Base-by-base conservation (phyloP, 2,113 vertebrate species). In the Sander lucioperca region DNA sequence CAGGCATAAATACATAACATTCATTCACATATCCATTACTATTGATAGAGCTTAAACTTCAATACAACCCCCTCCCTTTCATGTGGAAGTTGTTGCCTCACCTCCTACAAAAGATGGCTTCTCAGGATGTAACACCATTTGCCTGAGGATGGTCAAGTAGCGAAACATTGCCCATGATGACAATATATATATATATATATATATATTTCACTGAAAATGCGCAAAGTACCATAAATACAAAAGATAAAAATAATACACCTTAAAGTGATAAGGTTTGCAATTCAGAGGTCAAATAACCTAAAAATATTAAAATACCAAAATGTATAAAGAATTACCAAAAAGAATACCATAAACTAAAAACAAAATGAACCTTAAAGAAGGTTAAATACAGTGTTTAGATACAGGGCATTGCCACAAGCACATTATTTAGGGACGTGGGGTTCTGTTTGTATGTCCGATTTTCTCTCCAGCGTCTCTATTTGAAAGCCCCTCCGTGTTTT, bases 401-500 rank as follows among this genome's bases (percentile, higher is more conserved):
- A 23, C 51, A 54, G 23, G 27, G 6, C 16, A 68, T 33, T 30
- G 47, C 65, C n/a, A 67, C 18, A 23, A 18, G 12, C 21, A 43
- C 21, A 39, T 54, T 25, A 25, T 11, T 23, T 23, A 18, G 19
- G 8, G 12, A 56, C 16, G n/a, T 51, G 12, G 6, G 7, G 9
- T 25, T 36, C 27, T 19, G 15, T n/a, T 56, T 21, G 0, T 30
- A 0, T 18, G 62, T 57, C 16, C 18, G 4, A 30, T 57, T 54
- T 59, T 62, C 16, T 86, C 5, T 18, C 4, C 8, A 10, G 15
- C 8, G 4, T 69, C 45, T 68, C 14, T 3, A n/a, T n/a, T 67
- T 39, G n/a, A 71, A 59, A 14, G 48, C 8, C 74, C 3, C 0
- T 68, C 45, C 62, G 9, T 87, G 48, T 82, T 58, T 80, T 75